Conservation (phyloP, 2,888 invertebrate species). For the Neria commutata region DNA sequence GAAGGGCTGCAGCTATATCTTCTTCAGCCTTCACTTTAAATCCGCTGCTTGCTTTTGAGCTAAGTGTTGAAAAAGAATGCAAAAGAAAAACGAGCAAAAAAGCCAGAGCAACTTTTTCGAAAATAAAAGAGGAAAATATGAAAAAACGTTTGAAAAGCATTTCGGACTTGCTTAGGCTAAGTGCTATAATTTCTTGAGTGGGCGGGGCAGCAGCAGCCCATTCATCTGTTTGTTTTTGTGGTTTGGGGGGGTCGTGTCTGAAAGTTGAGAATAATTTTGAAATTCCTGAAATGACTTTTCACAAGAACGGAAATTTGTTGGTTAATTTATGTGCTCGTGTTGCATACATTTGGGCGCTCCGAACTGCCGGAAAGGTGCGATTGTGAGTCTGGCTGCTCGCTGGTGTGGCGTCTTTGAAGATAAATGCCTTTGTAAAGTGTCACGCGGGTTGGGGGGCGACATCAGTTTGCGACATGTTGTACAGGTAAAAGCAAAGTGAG, state of each 20-base stretch:
- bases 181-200: constrained; percentile 1
- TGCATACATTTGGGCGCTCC: neutral
- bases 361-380: neutral
- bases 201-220: neutral
- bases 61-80: too few species aligned
- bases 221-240: neutral
- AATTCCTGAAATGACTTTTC: too few species aligned
- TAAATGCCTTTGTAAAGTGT: constrained; percentile 1
- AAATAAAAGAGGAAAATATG: too few species aligned
- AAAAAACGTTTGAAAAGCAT: too few species aligned
- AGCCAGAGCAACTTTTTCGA: too few species aligned
- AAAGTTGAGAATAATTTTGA: too few species aligned
- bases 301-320: neutral
- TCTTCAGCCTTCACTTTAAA: neutral
- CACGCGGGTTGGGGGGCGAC: neutral
- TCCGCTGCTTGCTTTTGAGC: too few species aligned
- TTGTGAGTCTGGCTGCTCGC: neutral
- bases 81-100: too few species aligned
- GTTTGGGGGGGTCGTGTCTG: neutral
- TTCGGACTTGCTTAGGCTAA: neutral
- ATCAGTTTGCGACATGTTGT: neutral
- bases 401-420: neutral
- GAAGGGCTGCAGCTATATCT: neutral
- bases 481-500: neutral
- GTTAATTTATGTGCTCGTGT: neutral